These are phyloP conservation scores for Halesus radiatus DNA, from an alignment of 1,140 invertebrate genomes.

Conservation along the genomic window DNA sequence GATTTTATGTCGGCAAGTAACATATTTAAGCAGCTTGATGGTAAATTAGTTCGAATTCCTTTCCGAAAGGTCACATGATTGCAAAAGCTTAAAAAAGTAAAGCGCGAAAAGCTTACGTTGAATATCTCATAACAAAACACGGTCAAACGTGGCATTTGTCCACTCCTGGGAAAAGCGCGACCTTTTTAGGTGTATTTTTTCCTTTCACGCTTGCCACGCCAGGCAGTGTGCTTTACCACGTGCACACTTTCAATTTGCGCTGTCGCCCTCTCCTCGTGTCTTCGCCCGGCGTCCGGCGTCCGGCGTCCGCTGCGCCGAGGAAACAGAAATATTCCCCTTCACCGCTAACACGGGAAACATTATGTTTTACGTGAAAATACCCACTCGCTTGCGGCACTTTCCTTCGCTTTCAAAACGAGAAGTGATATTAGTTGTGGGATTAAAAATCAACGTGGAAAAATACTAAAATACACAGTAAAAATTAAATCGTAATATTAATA, in stretches of 20 bases:
- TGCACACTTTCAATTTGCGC: conserved; percentile 21
- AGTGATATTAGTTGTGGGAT: no score
- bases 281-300: not conserved
- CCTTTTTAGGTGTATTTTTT: not conserved
- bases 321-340: conserved; percentile 28
- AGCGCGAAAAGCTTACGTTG: no score
- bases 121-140: no score
- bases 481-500: no score
- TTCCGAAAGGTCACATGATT: no score
- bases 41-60: no score
- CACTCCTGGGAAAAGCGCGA: not conserved
- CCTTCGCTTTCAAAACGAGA: not conserved
- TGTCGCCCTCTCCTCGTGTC: not conserved
- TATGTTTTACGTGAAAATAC: conserved; percentile 16
- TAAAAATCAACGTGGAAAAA: no score
- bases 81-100: no score
- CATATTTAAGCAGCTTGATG: no score
- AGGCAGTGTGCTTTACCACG: not conserved
- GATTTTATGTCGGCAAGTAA: no score
- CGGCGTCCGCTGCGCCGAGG: not conserved
- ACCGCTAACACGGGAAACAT: conserved; percentile 5
- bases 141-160: no score
- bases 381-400: not conserved
- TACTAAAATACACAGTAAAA: no score
- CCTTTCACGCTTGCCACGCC: not conserved